phyloP scores from a whole-genome alignment of 2,888 invertebrate species.

The Plagodis pulveraria region DNA sequence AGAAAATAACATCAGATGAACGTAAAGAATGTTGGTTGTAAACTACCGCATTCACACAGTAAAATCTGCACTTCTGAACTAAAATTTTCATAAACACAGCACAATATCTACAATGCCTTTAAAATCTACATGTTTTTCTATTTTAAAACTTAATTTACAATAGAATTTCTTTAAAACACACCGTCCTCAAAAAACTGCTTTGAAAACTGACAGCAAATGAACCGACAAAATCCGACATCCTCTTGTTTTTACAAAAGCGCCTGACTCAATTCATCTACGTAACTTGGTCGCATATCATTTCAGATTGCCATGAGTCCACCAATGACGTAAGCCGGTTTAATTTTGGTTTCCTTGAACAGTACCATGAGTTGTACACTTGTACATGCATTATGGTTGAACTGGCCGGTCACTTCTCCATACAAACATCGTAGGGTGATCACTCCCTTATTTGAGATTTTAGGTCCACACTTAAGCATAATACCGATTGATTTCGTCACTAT shows the following conservation, averaged over 20 bases:
- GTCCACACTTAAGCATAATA: too few relatives aligned
- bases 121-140: not conserved
- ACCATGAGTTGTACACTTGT: too few relatives aligned
- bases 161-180: conserved; percentile 42
- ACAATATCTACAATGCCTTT: conserved; percentile 41
- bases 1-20: conserved; percentile 15
- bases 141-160: conserved; percentile 21
- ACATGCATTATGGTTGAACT: too few relatives aligned
- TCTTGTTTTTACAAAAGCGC: conserved; percentile 3
- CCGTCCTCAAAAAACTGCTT: conserved; percentile 58
- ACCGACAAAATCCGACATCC: conserved; percentile 34
- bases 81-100: conserved; percentile 44
- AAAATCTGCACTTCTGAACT: conserved; percentile 7
- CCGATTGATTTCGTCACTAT: too few relatives aligned
- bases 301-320: conserved; percentile 57
- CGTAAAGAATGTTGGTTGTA: conserved; percentile 19
- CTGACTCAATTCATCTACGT: conserved; percentile 35
- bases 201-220: conserved; percentile 55
- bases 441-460: too few relatives aligned
- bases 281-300: conserved; percentile 49
- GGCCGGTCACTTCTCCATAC: too few relatives aligned
- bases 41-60: conserved; percentile 1
- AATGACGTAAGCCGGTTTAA: conserved; percentile 23
- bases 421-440: too few relatives aligned
- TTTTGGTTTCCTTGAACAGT: conserved; percentile 16